Percentiles rank a stretch among this genome's conserved stretches.
phyloP scores from a whole-genome alignment of 2,888 invertebrate genomes.

The Andrena bucephala region DNA sequence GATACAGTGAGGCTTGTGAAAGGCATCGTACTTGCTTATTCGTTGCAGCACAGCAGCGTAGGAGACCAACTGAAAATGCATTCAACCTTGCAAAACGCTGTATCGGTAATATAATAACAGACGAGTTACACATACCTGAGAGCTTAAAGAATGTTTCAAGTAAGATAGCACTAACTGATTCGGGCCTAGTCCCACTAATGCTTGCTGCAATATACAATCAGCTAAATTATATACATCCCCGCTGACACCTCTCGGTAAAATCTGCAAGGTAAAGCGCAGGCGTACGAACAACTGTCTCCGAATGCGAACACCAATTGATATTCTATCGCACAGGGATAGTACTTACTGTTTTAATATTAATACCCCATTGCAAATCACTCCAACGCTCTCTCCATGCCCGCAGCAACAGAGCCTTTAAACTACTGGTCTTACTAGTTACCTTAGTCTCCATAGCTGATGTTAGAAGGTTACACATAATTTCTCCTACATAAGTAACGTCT shows the following conservation, averaged over 20 bases:
- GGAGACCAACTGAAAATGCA: conserved; percentile 89
- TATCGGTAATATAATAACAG: not conserved
- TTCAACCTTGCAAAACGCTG: not conserved
- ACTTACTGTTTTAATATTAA: conserved; percentile 95
- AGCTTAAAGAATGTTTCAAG: conserved; percentile 95
- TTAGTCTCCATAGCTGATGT: conserved; percentile 90
- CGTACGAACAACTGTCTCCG: not conserved
- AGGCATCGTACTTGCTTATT: conserved; percentile 95
- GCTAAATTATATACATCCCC: conserved; percentile 97
- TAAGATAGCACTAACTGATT: conserved; percentile 96
- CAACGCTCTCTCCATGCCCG: conserved; percentile 98
- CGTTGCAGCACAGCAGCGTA: conserved; percentile 95
- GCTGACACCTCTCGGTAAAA: conserved; percentile 94
- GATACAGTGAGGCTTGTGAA: conserved; percentile 95
- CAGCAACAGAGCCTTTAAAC: conserved; percentile 91
- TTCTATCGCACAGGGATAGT: not conserved
- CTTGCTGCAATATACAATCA: conserved; percentile 97
- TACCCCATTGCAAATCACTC: conserved; percentile 98
- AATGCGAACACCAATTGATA: not conserved
- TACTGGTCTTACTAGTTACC: conserved; percentile 93
- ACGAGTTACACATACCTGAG: conserved; percentile 87
- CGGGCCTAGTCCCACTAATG: conserved; percentile 96
- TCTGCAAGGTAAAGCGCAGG: conserved; percentile 81
- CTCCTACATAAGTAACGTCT: conserved; percentile 42
- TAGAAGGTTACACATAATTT: conserved; percentile 63